phyloP scores from a whole-genome alignment of 2,888 invertebrate species.

The Cylindroiulus punctatus region DNA sequence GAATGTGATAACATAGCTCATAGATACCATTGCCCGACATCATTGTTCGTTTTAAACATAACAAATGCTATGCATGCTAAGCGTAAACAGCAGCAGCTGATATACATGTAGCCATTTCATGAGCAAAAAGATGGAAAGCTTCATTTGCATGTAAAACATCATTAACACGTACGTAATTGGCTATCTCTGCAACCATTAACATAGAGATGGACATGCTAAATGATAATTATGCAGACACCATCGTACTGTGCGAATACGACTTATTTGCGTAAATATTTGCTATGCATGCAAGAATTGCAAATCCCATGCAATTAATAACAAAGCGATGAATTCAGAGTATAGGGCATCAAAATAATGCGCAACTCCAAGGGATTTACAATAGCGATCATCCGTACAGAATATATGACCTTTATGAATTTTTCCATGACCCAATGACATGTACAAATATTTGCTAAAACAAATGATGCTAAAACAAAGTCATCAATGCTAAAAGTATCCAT shows the following conservation, averaged over 20 bases:
- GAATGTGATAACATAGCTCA: neutral
- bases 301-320: slow-evolving; percentile 9
- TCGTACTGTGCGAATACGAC: neutral
- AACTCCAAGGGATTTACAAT: no score
- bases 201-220: neutral
- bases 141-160: neutral
- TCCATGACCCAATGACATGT: no score
- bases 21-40: no score
- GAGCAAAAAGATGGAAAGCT: neutral
- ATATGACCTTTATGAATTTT: no score
- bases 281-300: neutral
- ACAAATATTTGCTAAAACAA: no score
- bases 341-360: no score
- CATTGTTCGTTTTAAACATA: no score
- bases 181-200: neutral
- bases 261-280: neutral
- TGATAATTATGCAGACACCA: neutral
- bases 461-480: no score
- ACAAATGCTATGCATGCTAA: neutral
- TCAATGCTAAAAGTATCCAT: no score
- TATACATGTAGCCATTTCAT: neutral
- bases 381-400: no score
- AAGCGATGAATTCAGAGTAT: neutral
- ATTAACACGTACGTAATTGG: slow-evolving; percentile 9
- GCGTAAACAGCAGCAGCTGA: neutral